Conservation (phyloP, 1,140 invertebrate species). For the Sipha flava region DNA sequence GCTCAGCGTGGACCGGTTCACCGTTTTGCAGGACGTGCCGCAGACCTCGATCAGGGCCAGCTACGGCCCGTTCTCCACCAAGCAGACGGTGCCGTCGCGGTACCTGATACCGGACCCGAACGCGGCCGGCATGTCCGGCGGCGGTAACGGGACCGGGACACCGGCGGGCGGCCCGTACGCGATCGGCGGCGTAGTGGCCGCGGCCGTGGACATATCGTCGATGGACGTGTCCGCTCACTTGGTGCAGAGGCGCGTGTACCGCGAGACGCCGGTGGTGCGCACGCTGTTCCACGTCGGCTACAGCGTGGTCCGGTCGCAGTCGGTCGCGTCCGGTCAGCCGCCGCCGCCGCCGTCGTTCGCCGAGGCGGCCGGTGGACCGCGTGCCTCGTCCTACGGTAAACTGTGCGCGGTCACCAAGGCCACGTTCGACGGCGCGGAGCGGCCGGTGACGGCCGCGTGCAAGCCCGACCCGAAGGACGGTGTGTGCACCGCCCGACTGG, state of each 20-base stretch:
- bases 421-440: conserved; percentile 43
- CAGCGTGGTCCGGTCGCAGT: conserved; percentile 46
- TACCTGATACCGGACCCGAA: conserved; percentile 77
- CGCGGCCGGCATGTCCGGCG: conserved; percentile 76
- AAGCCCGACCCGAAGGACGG: conserved; percentile 81
- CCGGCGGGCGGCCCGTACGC: conserved; percentile 53
- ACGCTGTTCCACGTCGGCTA: conserved; percentile 69
- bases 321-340: conserved; percentile 44
- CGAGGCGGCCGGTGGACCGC: conserved; percentile 44
- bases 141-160: conserved; percentile 84
- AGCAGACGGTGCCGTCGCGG: conserved; percentile 84
- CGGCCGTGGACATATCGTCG: conserved; percentile 51
- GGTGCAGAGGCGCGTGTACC: conserved; percentile 70
- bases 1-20: conserved; percentile 71
- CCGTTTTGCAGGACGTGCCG: conserved; percentile 75
- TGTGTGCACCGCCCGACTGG: conserved; percentile 71
- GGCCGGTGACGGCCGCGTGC: conserved; percentile 66
- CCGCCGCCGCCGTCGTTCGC: conserved; percentile 50
- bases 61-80: conserved; percentile 86
- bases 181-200: conserved; percentile 46
- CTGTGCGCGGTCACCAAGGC: conserved; percentile 52
- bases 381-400: conserved; percentile 44
- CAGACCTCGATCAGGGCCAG: conserved; percentile 78
- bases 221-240: conserved; percentile 84
- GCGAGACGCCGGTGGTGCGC: conserved; percentile 75